A percentile compares a stretch with the other conserved stretches of the same genome.
Evolutionary conservation across 1,140 invertebrate genomes (phyloP).

Genomic region (Drosophila ohnishii): DNA sequence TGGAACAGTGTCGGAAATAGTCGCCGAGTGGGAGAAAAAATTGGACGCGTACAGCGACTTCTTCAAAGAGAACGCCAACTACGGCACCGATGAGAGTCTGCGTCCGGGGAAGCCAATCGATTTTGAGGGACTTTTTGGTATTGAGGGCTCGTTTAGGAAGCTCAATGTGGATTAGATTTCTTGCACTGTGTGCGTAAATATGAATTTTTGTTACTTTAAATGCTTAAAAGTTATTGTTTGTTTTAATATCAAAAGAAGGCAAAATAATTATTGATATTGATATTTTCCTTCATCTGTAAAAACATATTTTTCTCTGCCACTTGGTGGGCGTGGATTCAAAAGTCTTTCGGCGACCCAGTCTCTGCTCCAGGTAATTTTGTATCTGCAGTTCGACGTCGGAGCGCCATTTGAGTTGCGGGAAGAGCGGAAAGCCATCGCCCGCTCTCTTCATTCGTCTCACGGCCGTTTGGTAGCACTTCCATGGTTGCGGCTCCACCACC

Average conservation of each 20-base stretch:
- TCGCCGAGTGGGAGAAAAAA: conserved; percentile 85
- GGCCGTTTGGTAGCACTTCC: conserved; percentile 91
- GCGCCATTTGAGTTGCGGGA: conserved; percentile 85
- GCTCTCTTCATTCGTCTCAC: conserved; percentile 87
- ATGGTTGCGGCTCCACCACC: conserved; percentile 91
- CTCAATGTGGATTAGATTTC: conserved; percentile 63
- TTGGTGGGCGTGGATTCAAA: conserved; percentile 85
- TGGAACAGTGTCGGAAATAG: conserved; percentile 82
- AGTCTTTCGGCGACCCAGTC: conserved; percentile 84
- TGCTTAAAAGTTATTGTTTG: background rate
- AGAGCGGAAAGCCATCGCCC: conserved; percentile 85
- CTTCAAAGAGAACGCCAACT: conserved; percentile 85
- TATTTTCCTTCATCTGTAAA: conserved; percentile 40
- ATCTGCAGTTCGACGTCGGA: conserved; percentile 86
- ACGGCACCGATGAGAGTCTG: conserved; percentile 85
- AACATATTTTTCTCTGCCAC: conserved; percentile 87
- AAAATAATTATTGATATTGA: background rate
- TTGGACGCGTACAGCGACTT: conserved; percentile 85
- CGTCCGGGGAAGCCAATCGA: conserved; percentile 86
- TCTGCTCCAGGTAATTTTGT: conserved; percentile 84
- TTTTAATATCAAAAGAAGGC: background rate
- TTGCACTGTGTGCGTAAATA: background rate
- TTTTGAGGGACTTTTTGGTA: conserved; percentile 81
- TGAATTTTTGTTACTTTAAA: conserved; percentile 9
- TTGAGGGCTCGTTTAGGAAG: conserved; percentile 75